A percentile compares a stretch with the other conserved stretches of the same genome.
phyloP scores from a whole-genome alignment of 1,140 invertebrate species.

The Diabrotica undecimpunctata region DNA sequence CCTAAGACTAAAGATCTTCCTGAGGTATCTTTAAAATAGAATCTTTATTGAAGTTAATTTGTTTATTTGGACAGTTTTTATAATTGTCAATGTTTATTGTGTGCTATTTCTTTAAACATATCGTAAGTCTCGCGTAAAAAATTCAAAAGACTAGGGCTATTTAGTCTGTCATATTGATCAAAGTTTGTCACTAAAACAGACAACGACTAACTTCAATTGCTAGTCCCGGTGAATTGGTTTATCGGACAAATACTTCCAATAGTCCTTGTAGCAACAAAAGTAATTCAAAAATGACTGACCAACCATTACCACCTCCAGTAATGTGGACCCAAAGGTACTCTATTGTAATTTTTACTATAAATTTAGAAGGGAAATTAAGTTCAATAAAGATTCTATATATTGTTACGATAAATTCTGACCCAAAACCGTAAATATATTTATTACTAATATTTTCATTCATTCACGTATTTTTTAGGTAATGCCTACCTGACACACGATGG shows the following conservation, averaged over 20 bases:
- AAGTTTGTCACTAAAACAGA: not conserved
- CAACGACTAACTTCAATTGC: slow-evolving; percentile 10
- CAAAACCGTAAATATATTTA: too few relatives aligned
- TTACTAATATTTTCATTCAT: too few relatives aligned
- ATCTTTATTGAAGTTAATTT: too few relatives aligned
- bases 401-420: too few relatives aligned
- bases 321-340: slow-evolving; percentile 87
- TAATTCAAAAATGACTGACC: slow-evolving; percentile 26
- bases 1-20: too few relatives aligned
- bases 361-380: slow-evolving; percentile 79
- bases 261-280: slow-evolving; percentile 24
- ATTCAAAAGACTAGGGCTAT: not conserved
- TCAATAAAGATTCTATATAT: too few relatives aligned
- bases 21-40: too few relatives aligned
- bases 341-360: slow-evolving; percentile 80
- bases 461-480: too few relatives aligned
- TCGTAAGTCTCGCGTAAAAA: not conserved
- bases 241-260: slow-evolving; percentile 17
- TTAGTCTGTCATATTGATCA: not conserved
- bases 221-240: slow-evolving; percentile 21
- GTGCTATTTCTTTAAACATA: too few relatives aligned
- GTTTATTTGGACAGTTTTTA: too few relatives aligned
- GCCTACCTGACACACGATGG: too few relatives aligned
- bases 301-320: slow-evolving; percentile 67
- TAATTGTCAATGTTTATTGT: too few relatives aligned